Base-by-base conservation (phyloP, 2,797 vertebrate species). In the Poliocrania exsul region DNA sequence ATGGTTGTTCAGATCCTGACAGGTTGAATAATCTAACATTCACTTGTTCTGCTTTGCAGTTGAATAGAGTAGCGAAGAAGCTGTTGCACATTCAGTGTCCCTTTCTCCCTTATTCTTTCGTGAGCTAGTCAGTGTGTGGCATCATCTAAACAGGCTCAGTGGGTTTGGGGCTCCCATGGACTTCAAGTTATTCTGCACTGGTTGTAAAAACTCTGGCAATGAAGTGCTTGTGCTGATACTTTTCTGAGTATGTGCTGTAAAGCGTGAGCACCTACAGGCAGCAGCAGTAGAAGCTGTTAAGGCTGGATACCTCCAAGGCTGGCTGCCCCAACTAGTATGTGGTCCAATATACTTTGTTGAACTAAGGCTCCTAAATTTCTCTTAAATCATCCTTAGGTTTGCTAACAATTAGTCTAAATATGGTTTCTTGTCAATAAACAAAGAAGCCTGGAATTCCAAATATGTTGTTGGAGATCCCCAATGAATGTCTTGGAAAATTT, bases 381-480 rank as follows among this genome's bases (percentile, higher is more conserved):
- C 50, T 62, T 79, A 33, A 35, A 61, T 46, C 38, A 61, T 29
- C 38, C 33, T 33, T 71, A 51, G 4, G 14, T 83, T 92, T 86
- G n/a, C 58, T 83, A 86, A 61, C 50, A 75, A 51, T 44, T 53
- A 77, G 29, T 50, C 57, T 88, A 69, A 86, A 82, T 25, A 29
- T 75, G 58, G 33, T 83, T 50, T n/a, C 40, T 81, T 66, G 44
- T 54, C 84, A 88, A 69, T 42, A 92, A 87, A 83, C 33, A 11
- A 71, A 90, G 56, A 66, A 75, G 50, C 37, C 66, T 83, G 72
- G 66, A 96, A 69, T 94, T 94, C 44, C 53, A 96, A 6, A 42
- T 78, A 75, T 81, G 90, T 79, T 88, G 31, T 93, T 61, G 88
- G 72, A 92, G 82, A 92, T 83, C 51, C 29, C 69, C 24, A 78